A percentile compares a stretch with the other conserved stretches of the same genome.
Evolutionary conservation across 2,113 vertebrate genomes (phyloP).

Genomic region (Gnathonemus longibarbis): DNA sequence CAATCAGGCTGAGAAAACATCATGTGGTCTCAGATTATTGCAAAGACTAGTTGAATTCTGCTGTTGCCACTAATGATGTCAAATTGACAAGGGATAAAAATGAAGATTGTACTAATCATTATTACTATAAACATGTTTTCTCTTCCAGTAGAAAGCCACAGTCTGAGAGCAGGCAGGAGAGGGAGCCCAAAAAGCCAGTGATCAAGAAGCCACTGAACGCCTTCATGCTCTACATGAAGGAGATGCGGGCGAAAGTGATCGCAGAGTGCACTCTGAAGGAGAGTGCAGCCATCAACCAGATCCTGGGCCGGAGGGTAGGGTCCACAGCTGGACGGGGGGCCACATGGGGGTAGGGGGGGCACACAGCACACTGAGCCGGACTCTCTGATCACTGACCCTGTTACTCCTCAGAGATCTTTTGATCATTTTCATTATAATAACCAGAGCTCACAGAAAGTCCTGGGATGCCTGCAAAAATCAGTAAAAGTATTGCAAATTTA

Average conservation of each 20-base stretch:
- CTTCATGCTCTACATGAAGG: constrained; percentile 99
- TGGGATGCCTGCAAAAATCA: no score
- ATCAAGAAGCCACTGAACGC: constrained; percentile 98
- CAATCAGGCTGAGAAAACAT: background rate
- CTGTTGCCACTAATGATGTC: background rate
- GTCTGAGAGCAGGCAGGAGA: constrained; percentile 82
- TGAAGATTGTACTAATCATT: background rate
- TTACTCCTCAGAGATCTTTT: background rate
- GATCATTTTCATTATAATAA: background rate
- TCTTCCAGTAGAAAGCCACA: constrained; percentile 73
- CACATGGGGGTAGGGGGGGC: background rate
- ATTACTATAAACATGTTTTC: background rate
- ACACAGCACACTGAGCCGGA: background rate
- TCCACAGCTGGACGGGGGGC: constrained; percentile 17
- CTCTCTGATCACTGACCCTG: background rate
- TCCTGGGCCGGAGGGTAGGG: constrained; percentile 88
- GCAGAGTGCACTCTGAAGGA: constrained; percentile 98
- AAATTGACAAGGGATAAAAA: background rate
- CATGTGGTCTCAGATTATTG: background rate
- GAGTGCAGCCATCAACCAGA: constrained; percentile 98
- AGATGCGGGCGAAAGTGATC: constrained; percentile 97
- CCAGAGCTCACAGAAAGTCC: no score
- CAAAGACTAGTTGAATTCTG: background rate
- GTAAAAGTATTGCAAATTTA: no score
- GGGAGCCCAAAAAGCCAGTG: constrained; percentile 92